phyloP scores from a whole-genome alignment of 35 echinoderm and acorn worm genomes.

The Anneissia japonica region DNA sequence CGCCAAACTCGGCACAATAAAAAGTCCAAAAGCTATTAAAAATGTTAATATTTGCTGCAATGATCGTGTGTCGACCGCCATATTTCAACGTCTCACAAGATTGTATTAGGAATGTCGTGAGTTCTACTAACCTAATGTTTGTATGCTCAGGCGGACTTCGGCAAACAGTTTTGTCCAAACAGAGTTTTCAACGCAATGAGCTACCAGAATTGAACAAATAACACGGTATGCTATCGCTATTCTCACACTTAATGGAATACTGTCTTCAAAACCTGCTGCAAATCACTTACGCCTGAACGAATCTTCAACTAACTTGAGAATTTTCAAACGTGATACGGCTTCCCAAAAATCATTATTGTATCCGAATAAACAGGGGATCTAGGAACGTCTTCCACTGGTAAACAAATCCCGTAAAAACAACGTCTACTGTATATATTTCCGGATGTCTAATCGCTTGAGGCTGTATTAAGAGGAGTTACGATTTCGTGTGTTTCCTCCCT shows the following conservation, averaged over 20 bases:
- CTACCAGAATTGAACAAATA: not conserved
- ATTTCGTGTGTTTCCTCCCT: constrained; percentile 5
- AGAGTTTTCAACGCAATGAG: not conserved
- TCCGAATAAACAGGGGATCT: not conserved
- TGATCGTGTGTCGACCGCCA: constrained; percentile 1
- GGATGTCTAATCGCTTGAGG: constrained; percentile 16
- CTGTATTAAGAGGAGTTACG: constrained; percentile 1
- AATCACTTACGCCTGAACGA: not conserved
- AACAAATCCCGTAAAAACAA: not conserved
- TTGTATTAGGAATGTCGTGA: not conserved
- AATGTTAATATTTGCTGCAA: not conserved
- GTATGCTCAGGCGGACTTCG: not conserved
- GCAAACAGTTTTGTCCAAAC: not conserved
- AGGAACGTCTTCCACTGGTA: not conserved
- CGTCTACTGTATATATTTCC: not conserved
- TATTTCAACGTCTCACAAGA: not conserved
- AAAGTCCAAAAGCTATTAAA: constrained; percentile 9
- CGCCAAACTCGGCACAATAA: not conserved
- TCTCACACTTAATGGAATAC: not conserved
- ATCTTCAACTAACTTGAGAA: not conserved
- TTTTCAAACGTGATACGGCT: not conserved
- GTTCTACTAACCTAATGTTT: constrained; percentile 3
- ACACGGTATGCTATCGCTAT: not conserved
- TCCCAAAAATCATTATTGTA: not conserved
- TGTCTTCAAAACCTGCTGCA: not conserved